Evolutionary conservation across 2,113 vertebrate species (phyloP), one percentile per base, ranked within the genome.

Genomic region (Puntigrus tetrazona): DNA sequence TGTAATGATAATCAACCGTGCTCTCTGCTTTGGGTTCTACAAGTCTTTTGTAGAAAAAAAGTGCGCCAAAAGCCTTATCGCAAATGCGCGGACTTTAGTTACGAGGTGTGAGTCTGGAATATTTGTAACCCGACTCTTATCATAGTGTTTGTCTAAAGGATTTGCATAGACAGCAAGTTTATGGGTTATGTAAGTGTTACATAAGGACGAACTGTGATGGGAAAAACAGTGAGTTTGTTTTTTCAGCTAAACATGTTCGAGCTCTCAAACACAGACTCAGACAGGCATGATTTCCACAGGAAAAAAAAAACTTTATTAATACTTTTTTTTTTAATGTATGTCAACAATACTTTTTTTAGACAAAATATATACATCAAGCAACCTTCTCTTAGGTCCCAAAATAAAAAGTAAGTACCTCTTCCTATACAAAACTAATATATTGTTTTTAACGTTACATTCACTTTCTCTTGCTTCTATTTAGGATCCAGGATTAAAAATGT

Each of bases 331-430:
- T 96, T 92, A 92, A 96, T 96, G 95, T 95, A 96, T 96, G 95
- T 95, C 94, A 96, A 97, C 96, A 96, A 95, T 95, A 96, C 92
- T 95, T 36, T 36, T n/a, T 36, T 92, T 94, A 94, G 95, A 96
- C 96, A 97, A 98, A 97, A 97, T 98, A 97, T 97, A 92, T 96
- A 98, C 96, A 97, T 94, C 94, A 94, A 96, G 94, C 94, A 95
- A 94, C 93, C 93, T 95, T 94, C 92, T 92, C 91, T 94, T 95
- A 95, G 87, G 95, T 91, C 95, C 94, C 93, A 95, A 93, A 96
- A 97, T 96, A 96, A 96, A 96, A 96, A 96, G 94, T 88, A 91
- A 95, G 95, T 97, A 96, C 96, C 96, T 96, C 94, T 96, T 94
- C 94, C 94, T 86, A 94, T 96, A 97, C 94, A 96, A 97, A 96